Evolutionary conservation across 1,140 invertebrate genomes (phyloP), one percentile per base, ranked within the genome.

Genomic region (Drosophila pandora): DNA sequence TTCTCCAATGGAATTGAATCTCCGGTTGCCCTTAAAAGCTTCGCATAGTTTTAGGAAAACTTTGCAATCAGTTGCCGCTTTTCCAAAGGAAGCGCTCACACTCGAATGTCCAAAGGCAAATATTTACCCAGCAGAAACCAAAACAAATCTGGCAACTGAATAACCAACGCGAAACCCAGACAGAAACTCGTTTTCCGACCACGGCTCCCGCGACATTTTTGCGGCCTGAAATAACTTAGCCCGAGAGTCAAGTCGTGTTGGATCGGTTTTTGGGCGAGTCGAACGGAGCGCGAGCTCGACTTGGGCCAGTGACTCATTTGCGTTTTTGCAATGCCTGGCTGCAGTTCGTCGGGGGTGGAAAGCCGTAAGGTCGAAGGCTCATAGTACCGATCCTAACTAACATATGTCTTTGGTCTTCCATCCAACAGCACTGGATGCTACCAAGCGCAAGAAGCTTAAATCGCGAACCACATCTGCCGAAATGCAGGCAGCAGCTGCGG

Each of bases 361-460:
- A 32, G 23, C 32, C 32, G 47, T 54, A 32, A 13, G 61, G 13
- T 23, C 9, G 21, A 21, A 4, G 3, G 21, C 43, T 47, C 23
- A 5, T 13, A 43, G 23, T 47, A 21, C 4, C 12, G 28, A 17
- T 39, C 5, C 9, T 10, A 56, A 48, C 32, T 53, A n/a, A 41
- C 59, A 39, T 43, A 28, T 28, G 30, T 30, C 10, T 3, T 37
- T 37, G 2, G 0, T 37, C 10, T 53, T 47, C 12, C 17, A 12
- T 12, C 34, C 47, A 58, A n/a, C 50, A 87, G 82, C 57, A 50
- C 45, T 52, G 21, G 84, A 90, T 47, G 58, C 45, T 32, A 78
- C 56, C 59, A 91, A 91, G 52, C 90, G 90, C 10, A 91, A 91
- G 59, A 91, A 91, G 47, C 55, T 91, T 7, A 91, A 90, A 64